phyloP scores from a whole-genome alignment of 2,113 vertebrate species.

The Microtus richardsoni region DNA sequence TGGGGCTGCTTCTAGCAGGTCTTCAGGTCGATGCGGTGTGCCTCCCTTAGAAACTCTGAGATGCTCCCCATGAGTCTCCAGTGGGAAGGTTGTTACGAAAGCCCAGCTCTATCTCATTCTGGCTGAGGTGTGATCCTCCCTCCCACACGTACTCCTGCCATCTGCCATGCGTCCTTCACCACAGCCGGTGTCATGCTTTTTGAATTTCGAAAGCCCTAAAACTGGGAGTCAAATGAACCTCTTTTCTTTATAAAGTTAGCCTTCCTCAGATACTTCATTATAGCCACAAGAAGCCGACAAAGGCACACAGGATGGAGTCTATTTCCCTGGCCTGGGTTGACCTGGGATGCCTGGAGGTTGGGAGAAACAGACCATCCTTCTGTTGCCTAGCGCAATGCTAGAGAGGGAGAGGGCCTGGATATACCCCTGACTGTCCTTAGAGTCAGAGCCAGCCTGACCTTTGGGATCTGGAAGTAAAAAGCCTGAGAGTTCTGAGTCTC shows the following conservation, averaged over 20 bases:
- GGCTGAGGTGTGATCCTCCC: neutral
- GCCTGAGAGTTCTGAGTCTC: neutral
- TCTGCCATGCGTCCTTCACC: neutral
- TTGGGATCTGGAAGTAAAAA: neutral
- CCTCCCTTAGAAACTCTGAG: neutral
- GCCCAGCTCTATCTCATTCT: neutral
- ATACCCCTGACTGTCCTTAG: neutral
- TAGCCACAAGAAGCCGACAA: neutral
- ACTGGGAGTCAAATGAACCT: neutral
- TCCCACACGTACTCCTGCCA: neutral
- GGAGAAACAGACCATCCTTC: too few relatives aligned
- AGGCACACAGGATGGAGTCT: neutral
- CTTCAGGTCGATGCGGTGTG: neutral
- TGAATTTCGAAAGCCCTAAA: neutral
- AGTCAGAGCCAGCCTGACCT: neutral
- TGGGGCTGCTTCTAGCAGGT: neutral
- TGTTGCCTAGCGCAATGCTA: accelerated
- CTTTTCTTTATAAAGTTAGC: neutral
- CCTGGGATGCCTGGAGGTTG: neutral
- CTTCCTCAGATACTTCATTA: neutral
- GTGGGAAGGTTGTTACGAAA: neutral
- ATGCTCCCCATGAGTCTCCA: neutral
- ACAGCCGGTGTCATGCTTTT: neutral
- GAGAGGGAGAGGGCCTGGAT: neutral
- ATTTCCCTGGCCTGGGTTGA: neutral